Evolutionary conservation across 2,888 invertebrate species (phyloP).

Genomic region (Cataglyphis albicans): DNA sequence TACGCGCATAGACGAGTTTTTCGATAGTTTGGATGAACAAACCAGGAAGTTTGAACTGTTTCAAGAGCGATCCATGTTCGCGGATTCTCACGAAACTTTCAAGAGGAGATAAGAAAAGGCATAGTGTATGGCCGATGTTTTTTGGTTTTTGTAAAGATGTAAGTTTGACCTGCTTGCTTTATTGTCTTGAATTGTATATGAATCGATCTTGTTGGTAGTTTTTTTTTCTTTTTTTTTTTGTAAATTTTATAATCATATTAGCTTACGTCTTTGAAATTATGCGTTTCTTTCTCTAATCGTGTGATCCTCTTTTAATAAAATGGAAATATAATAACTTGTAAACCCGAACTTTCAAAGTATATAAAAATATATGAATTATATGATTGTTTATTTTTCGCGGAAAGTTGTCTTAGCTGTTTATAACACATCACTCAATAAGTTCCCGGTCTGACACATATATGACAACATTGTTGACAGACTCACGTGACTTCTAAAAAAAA

Average conservation of each 20-base stretch:
- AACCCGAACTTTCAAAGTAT: not conserved
- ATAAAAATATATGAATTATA: not conserved
- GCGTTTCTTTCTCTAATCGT: not conserved
- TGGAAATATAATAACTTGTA: not conserved
- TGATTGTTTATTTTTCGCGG: not conserved
- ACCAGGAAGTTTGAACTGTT: conserved; percentile 54
- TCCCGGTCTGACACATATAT: too few relatives aligned
- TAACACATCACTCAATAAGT: too few relatives aligned
- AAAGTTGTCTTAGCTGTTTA: not conserved
- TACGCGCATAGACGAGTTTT: conserved; percentile 62
- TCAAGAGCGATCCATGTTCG: conserved; percentile 51
- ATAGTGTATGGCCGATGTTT: not conserved
- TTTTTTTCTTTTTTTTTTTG: not conserved
- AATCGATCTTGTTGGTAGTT: conserved; percentile 3
- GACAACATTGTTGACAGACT: too few relatives aligned
- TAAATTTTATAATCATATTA: not conserved
- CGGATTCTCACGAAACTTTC: conserved; percentile 46
- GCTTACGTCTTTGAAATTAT: not conserved
- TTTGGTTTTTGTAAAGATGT: conserved; percentile 17
- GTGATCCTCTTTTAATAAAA: not conserved
- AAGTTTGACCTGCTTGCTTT: not conserved
- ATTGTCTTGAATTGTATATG: not conserved
- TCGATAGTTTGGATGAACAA: conserved; percentile 68
- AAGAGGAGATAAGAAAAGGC: conserved; percentile 29
- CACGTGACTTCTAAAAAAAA: too few relatives aligned